Conservation (phyloP, 37 sponge, comb jelly and placozoan species). For the Beroe forskalii region DNA sequence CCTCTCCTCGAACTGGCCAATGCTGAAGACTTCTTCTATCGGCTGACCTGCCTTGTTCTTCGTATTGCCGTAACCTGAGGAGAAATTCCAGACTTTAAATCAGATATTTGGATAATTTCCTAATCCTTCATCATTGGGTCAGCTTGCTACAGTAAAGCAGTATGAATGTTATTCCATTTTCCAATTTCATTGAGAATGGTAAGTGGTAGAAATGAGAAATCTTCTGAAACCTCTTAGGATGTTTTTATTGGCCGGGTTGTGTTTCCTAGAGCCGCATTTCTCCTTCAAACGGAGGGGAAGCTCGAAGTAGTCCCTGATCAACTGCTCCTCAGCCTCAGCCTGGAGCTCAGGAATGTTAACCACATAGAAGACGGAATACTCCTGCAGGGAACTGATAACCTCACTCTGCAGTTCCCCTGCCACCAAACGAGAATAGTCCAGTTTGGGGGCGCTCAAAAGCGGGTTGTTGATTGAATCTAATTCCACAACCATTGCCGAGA, state of each 20-base stretch:
- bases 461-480: background rate
- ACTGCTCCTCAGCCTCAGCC: background rate
- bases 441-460: background rate
- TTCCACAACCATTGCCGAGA: background rate
- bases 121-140: no score
- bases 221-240: slow-evolving; percentile 28
- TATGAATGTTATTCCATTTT: no score
- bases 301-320: background rate
- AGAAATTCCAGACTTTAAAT: background rate
- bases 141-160: no score
- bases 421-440: background rate
- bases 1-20: slow-evolving; percentile 51
- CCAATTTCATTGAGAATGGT: no score
- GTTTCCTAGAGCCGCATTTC: background rate
- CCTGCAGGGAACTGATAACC: background rate
- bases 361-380: slow-evolving; percentile 25
- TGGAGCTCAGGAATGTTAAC: slow-evolving; percentile 34
- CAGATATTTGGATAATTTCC: background rate
- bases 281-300: background rate
- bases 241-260: slow-evolving; percentile 18
- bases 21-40: slow-evolving; percentile 32
- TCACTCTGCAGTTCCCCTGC: background rate
- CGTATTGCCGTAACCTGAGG: slow-evolving; percentile 27
- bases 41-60: background rate
- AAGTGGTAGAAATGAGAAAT: no score